Conservation (phyloP, 2,888 invertebrate species). For the Lingula anatina region DNA sequence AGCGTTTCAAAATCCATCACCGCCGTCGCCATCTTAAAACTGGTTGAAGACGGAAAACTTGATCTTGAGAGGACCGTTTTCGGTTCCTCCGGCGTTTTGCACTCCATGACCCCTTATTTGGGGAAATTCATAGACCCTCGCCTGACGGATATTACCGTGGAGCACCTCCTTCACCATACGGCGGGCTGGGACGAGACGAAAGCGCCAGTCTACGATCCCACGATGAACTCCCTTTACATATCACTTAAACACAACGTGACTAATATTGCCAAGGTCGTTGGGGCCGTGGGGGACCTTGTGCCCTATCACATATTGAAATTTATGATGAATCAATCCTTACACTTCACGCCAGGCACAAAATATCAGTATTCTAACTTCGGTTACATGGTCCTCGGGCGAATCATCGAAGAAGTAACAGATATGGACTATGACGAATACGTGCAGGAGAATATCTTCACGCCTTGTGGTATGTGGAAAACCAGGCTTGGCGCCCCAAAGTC, state of each 20-base stretch:
- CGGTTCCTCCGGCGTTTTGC: constrained; percentile 24
- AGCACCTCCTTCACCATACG: constrained; percentile 35
- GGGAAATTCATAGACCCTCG: constrained; percentile 19
- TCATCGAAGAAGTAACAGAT: constrained; percentile 31
- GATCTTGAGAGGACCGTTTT: constrained; percentile 27
- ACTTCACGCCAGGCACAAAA: constrained; percentile 33
- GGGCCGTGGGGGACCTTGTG: constrained; percentile 11
- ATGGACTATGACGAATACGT: constrained; percentile 25
- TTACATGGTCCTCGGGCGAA: constrained; percentile 34
- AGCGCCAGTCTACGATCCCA: constrained; percentile 28
- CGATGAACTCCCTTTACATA: constrained; percentile 28
- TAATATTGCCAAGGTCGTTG: constrained; percentile 30
- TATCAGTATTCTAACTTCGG: constrained; percentile 37
- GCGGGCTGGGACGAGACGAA: constrained; percentile 38
- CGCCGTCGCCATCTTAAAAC: constrained; percentile 27
- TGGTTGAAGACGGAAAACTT: constrained; percentile 28
- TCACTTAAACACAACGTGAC: constrained; percentile 23
- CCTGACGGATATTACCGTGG: constrained; percentile 35
- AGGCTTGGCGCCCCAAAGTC: constrained; percentile 16
- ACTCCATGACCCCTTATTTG: constrained; percentile 17
- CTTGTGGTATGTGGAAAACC: constrained; percentile 46
- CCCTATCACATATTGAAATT: constrained; percentile 29
- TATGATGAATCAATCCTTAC: constrained; percentile 29
- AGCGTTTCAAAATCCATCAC: constrained; percentile 40
- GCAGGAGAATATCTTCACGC: constrained; percentile 17